Base-by-base conservation (phyloP, 2,797 vertebrate species). In the Varecia variegata region DNA sequence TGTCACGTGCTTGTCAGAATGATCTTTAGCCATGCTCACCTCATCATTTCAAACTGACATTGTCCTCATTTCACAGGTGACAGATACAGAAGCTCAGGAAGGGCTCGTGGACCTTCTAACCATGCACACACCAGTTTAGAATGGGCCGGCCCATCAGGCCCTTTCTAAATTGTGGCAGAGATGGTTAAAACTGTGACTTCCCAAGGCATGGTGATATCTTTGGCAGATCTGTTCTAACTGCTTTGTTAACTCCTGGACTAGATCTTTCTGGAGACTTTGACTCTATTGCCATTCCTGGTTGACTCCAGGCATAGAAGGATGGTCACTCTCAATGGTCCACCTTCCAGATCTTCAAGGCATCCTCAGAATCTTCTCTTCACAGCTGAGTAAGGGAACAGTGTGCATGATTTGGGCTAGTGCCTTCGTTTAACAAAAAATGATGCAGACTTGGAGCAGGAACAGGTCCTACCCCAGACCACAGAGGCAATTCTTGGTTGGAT, bases 381-480 rank as follows among this genome's bases (percentile, higher is more conserved):
- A 32, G 67, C 74, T 43, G 20, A 84, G 27, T 20, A 88, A 62
- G 85, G 32, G 18, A 81, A 20, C 9, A 76, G 2, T 62, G 35
- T 38, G 56, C 14, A 2, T 81, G 58, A 40, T 65, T 65, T 73
- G 30, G 67, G 45, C 21, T 32, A 11, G 52, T 58, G 50, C 47
- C 43, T 92, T 82, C 12, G 56, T 54, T 43, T 92, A 84, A 82
- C 3, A 21, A 82, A 81, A 91, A 82, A 79, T 54, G 38, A 56
- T 45, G 18, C 45, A 91, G 73, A 71, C 8, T 38, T 65, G 15
- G 18, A 45, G 17, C 27, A n/a, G 23, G 30, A 80, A 38, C 18
- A 86, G n/a, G 30, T 38, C 35, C 43, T 52, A 27, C n/a, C 14
- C 13, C 35, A 77, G 23, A 58, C 54, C 84, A 52, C 40, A 77